These are phyloP conservation scores for Antedon mediterranea DNA, from an alignment of 53 echinoderm and acorn worm species.

Conservation along the genomic window DNA sequence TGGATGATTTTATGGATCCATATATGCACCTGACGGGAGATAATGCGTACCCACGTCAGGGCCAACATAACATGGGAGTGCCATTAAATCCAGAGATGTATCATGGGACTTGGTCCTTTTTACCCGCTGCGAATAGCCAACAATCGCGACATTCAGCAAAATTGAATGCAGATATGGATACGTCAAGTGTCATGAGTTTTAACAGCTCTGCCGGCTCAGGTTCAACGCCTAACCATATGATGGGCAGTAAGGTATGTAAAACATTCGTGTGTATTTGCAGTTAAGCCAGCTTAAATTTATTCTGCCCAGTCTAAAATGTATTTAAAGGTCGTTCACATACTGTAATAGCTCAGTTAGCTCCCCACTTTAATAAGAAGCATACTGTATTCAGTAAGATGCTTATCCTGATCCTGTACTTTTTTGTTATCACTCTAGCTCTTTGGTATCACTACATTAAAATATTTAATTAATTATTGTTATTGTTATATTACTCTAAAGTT, in stretches of 20 bases:
- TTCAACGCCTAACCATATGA: constrained; percentile 26
- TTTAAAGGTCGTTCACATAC: no score
- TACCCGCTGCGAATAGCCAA: constrained; percentile 21
- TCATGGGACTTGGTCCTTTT: constrained; percentile 62
- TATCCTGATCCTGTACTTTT: no score
- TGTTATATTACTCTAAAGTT: no score
- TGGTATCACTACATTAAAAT: no score
- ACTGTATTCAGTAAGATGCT: no score
- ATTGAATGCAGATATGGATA: constrained; percentile 58
- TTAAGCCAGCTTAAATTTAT: no score
- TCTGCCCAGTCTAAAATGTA: no score
- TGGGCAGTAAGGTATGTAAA: constrained; percentile 66
- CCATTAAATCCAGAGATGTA: constrained; percentile 46
- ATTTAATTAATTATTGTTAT: no score
- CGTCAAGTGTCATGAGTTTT: constrained; percentile 90
- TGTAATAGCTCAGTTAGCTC: no score
- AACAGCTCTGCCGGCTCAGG: constrained; percentile 77
- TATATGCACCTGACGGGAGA: constrained; percentile 25
- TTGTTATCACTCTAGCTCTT: no score
- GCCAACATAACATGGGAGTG: constrained; percentile 1
- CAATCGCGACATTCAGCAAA: constrained; percentile 21
- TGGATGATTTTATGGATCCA: constrained; percentile 64
- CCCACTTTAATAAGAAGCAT: no score
- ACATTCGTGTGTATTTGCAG: no score
- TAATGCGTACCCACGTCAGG: constrained; percentile 7